Base-by-base conservation (phyloP, 2,113 vertebrate genomes). In the Microtus ochrogaster region DNA sequence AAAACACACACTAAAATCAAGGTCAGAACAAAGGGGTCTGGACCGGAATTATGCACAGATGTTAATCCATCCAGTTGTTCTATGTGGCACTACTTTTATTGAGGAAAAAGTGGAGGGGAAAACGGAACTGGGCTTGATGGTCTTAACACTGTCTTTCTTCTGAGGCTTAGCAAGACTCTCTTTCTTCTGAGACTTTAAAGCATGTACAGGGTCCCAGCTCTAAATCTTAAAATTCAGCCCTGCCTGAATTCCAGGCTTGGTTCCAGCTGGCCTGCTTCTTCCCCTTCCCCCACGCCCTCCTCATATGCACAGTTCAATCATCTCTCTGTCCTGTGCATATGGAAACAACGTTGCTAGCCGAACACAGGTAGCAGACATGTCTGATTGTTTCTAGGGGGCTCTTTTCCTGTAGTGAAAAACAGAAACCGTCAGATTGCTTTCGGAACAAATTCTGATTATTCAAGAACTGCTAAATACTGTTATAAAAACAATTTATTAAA, bases 341-440 rank as follows among this genome's bases (percentile, higher is more conserved):
- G 2, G 26, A 16, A 44, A 13, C 78, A 19, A 30, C 2, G 61
- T 36, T n/a, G 8, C 36, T 16, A 72, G 55, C 30, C 9, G 33
- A 26, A 16, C 28, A 68, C 58, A 89, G 49, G 83, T 5, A 63
- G 5, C 28, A 17, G 36, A n/a, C 74, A 19, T 8, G n/a, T 73
- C 58, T 21, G 73, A 33, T 21, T 79, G 9, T 73, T 92, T 84
- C 76, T 49, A 16, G n/a, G 39, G 13, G 30, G 81, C 10, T 90
- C 13, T 68, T 86, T 26, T 5, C 77, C 88, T 65, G 44, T 63
- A 81, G 17, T 95, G 47, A 88, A 90, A 95, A 96, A 90, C 44
- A 14, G 39, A 78, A 91, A 44, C n/a, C 44, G 68, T n/a, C 3
- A n/a, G 79, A 28, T 87, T 12, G 33, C 16, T 72, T 52, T 88